phyloP scores from a whole-genome alignment of 2,797 vertebrate genomes.

The Danio aesculapii region DNA sequence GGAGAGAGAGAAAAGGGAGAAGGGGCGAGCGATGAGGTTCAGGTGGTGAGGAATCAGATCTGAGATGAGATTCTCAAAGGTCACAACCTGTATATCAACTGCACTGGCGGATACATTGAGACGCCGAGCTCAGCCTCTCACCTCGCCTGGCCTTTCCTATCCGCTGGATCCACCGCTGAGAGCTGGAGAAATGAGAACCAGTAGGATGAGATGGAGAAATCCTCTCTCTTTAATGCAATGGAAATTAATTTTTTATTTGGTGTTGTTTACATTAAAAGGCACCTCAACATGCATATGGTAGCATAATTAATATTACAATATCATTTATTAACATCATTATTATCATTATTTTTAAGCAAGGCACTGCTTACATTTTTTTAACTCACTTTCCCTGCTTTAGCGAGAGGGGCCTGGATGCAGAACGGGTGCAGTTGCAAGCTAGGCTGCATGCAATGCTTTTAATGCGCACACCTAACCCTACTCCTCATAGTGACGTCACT shows the following conservation, averaged over 20 bases:
- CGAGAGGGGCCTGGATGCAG: too few species aligned
- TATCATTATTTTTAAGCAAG: too few species aligned
- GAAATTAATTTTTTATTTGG: constrained; percentile 7
- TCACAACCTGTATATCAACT: constrained; percentile 63
- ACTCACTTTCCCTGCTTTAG: too few species aligned
- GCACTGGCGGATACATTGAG: constrained; percentile 52
- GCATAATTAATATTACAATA: neutral
- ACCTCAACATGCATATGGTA: neutral
- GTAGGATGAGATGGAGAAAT: constrained; percentile 69
- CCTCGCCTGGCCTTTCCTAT: constrained; percentile 72
- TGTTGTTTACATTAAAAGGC: neutral
- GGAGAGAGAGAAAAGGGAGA: constrained; percentile 25
- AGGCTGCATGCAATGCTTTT: too few species aligned
- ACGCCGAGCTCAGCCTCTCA: constrained; percentile 60
- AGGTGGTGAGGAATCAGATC: constrained; percentile 49
- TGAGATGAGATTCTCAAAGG: constrained; percentile 64
- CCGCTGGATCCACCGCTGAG: constrained; percentile 62
- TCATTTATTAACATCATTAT: constrained; percentile 1
- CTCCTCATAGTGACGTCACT: too few species aligned
- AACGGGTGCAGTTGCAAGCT: too few species aligned
- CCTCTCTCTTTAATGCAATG: constrained; percentile 18
- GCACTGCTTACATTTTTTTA: too few species aligned
- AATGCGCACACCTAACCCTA: too few species aligned
- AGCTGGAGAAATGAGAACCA: constrained; percentile 71
- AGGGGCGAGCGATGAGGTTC: constrained; percentile 44